phyloP scores from a whole-genome alignment of 2,888 invertebrate species.

The Coelogynopora nodosa region DNA sequence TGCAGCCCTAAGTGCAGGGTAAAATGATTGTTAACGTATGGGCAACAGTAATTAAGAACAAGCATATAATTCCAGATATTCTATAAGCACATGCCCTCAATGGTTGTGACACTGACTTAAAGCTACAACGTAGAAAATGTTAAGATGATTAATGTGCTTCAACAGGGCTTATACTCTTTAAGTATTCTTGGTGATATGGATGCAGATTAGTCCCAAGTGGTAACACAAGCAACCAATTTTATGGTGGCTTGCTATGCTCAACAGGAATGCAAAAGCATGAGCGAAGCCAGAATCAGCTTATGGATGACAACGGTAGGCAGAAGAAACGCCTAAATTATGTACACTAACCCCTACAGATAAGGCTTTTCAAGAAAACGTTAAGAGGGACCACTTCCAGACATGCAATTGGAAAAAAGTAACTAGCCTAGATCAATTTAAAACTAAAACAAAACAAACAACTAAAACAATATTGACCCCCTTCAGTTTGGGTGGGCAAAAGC shows the following conservation, averaged over 20 bases:
- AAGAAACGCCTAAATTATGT: neutral
- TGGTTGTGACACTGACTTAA: neutral
- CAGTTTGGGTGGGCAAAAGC: neutral
- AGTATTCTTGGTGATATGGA: neutral
- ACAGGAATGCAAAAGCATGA: neutral
- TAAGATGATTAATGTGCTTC: neutral
- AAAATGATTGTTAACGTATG: neutral
- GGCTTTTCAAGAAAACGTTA: no score
- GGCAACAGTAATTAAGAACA: neutral
- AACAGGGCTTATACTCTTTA: neutral
- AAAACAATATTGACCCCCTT: neutral
- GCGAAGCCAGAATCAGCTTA: neutral
- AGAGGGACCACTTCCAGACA: neutral
- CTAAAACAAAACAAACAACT: no score
- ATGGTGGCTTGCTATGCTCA: slow-evolving; percentile 33
- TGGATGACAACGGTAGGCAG: neutral
- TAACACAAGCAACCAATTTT: slow-evolving; percentile 11
- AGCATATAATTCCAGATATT: slow-evolving; percentile 3
- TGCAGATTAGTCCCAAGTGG: neutral
- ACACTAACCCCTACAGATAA: no score
- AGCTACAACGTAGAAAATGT: neutral
- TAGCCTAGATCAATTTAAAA: neutral
- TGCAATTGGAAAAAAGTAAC: neutral
- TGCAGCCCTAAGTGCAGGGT: neutral
- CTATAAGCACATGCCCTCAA: neutral